Evolutionary conservation across 2,888 invertebrate genomes (phyloP).

Genomic region (Acronicta psi): DNA sequence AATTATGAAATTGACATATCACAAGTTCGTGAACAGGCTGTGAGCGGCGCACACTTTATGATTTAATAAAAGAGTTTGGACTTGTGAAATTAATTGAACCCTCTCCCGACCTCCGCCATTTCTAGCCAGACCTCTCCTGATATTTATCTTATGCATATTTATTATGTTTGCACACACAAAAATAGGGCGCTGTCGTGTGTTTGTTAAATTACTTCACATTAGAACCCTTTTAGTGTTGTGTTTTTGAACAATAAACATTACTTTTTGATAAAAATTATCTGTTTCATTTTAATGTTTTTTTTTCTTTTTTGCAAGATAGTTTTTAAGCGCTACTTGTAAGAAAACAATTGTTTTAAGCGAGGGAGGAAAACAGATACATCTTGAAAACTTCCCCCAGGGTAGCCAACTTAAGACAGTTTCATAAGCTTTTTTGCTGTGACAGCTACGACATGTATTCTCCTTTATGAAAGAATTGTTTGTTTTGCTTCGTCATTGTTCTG

Average conservation of each 20-base stretch:
- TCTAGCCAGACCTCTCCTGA: conserved; percentile 73
- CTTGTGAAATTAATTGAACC: conserved; percentile 82
- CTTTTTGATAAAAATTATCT: neutral
- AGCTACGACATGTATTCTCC: conserved; percentile 67
- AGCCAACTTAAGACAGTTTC: conserved; percentile 68
- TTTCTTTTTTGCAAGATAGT: conserved; percentile 15
- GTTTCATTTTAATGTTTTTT: neutral
- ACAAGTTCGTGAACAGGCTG: conserved; percentile 62
- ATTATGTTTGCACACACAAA: conserved; percentile 80
- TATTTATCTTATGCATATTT: conserved; percentile 87
- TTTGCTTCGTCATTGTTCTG: conserved; percentile 53
- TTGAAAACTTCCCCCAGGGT: conserved; percentile 59
- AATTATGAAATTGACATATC: conserved; percentile 89
- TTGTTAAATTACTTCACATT: conserved; percentile 73
- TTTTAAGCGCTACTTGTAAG: conserved; percentile 23
- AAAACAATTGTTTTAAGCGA: conserved; percentile 41
- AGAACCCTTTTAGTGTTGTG: conserved; percentile 53
- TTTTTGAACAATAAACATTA: conserved; percentile 27
- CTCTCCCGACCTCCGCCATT: conserved; percentile 69
- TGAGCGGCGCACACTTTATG: conserved; percentile 77
- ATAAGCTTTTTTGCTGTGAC: conserved; percentile 76
- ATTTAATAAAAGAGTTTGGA: conserved; percentile 87
- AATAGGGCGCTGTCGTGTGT: conserved; percentile 72
- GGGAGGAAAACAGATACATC: conserved; percentile 64
- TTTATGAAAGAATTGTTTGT: conserved; percentile 64